These are phyloP conservation scores for Drosophila trapezifrons DNA, from an alignment of 1,140 invertebrate genomes.

Conservation along the genomic window DNA sequence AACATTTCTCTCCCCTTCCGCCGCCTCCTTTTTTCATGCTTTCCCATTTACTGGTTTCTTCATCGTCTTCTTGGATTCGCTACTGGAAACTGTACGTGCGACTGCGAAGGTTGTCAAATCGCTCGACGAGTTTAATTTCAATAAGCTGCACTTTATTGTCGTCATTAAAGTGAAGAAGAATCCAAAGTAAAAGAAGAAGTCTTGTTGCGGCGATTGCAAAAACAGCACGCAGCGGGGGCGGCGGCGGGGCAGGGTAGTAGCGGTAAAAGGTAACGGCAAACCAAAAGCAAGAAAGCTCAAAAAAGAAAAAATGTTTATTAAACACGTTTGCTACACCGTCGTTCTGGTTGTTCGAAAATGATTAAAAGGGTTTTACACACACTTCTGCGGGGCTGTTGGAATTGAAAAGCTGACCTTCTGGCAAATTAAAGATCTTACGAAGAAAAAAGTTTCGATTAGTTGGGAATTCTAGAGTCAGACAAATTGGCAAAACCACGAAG, in stretches of 20 bases:
- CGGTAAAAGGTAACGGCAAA: constrained; percentile 26
- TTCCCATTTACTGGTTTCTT: constrained; percentile 34
- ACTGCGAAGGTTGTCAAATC: constrained; percentile 55
- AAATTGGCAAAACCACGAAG: no score
- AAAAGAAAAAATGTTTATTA: constrained; percentile 13
- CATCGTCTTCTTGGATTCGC: constrained; percentile 10
- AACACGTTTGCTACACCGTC: constrained; percentile 21
- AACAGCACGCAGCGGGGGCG: constrained; percentile 7
- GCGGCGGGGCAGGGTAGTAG: background rate
- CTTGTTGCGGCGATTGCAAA: constrained; percentile 30
- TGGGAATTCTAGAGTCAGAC: no score
- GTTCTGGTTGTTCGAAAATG: background rate
- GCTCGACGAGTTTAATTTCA: constrained; percentile 51
- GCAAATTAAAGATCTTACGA: no score
- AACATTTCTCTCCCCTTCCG: constrained; percentile 29
- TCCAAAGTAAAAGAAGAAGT: constrained; percentile 32
- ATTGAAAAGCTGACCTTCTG: background rate
- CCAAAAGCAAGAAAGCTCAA: constrained; percentile 8
- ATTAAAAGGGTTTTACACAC: constrained; percentile 20
- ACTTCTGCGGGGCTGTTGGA: background rate
- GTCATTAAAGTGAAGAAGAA: constrained; percentile 30
- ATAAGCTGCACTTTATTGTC: constrained; percentile 63
- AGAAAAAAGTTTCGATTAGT: no score
- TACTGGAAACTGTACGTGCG: constrained; percentile 64
- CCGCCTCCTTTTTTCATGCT: constrained; percentile 24